These are phyloP conservation scores for Crocallis elinguaria DNA, from an alignment of 2,888 invertebrate genomes.

Conservation along the genomic window DNA sequence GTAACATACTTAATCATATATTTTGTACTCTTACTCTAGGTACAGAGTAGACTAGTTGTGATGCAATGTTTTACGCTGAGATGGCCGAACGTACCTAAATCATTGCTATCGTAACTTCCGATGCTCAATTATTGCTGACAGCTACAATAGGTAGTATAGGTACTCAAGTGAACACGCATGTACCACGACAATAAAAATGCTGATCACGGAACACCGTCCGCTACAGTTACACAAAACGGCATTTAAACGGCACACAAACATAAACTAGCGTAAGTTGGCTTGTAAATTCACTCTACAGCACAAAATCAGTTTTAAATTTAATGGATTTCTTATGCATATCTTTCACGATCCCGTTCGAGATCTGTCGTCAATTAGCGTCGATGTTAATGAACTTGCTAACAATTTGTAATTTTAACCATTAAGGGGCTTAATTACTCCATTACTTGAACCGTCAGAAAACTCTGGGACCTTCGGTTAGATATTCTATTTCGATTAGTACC, in stretches of 20 bases:
- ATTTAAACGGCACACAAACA: neutral
- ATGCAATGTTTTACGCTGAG: too few species aligned
- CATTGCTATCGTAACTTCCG: too few species aligned
- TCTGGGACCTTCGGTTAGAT: neutral
- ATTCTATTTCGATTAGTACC: too few species aligned
- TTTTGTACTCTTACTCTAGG: too few species aligned
- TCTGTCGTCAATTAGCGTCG: constrained; percentile 23
- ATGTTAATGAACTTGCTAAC: constrained; percentile 17
- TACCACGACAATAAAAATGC: constrained; percentile 3
- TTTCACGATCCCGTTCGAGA: constrained; percentile 20
- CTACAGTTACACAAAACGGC: constrained; percentile 10
- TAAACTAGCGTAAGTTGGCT: constrained; percentile 1
- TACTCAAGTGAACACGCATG: too few species aligned
- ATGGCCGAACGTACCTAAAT: too few species aligned
- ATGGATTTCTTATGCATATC: constrained; percentile 4
- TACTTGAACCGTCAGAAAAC: neutral
- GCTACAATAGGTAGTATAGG: too few species aligned
- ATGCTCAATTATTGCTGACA: too few species aligned
- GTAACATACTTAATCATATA: too few species aligned
- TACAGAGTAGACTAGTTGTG: too few species aligned
- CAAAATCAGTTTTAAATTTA: neutral
- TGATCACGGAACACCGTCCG: constrained; percentile 6
- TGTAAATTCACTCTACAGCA: too few species aligned
- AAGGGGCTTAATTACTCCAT: neutral
- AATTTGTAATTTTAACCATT: constrained; percentile 1